These are phyloP conservation scores for Agapostemon virescens DNA, from an alignment of 2,888 invertebrate genomes.

Conservation along the genomic window DNA sequence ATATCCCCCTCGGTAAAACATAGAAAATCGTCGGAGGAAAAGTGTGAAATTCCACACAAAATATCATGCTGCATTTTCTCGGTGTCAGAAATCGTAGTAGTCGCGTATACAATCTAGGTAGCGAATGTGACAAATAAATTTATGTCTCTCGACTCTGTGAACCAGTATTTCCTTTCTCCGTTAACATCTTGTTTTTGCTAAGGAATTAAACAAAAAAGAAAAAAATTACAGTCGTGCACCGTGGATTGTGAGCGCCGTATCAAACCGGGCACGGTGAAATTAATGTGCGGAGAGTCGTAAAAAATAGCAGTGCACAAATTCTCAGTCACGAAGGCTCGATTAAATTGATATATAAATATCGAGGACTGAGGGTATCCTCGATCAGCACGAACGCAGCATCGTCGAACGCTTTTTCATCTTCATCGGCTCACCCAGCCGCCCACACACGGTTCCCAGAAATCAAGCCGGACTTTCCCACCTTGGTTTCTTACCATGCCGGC, in stretches of 20 bases:
- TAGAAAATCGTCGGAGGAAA: too few species aligned
- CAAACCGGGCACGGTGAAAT: background rate
- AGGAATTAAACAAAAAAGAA: too few species aligned
- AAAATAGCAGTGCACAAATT: background rate
- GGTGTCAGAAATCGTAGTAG: too few species aligned
- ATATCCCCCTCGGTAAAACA: too few species aligned
- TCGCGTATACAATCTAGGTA: too few species aligned
- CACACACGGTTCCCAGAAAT: constrained; percentile 41
- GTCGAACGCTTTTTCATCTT: constrained; percentile 26
- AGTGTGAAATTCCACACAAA: too few species aligned
- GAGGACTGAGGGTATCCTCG: background rate
- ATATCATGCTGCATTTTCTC: too few species aligned
- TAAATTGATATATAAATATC: constrained; percentile 18
- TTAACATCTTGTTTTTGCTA: background rate
- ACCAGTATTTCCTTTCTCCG: background rate
- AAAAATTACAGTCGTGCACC: background rate
- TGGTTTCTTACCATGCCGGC: constrained; percentile 19
- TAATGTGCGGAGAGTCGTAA: background rate
- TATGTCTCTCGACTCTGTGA: background rate
- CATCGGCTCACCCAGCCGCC: constrained; percentile 36
- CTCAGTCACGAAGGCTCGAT: background rate
- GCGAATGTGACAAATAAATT: background rate
- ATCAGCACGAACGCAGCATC: constrained; percentile 14
- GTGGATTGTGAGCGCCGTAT: background rate
- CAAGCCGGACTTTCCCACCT: constrained; percentile 34